Evolutionary conservation across 2,113 vertebrate species (phyloP).

Genomic region (Castor canadensis): DNA sequence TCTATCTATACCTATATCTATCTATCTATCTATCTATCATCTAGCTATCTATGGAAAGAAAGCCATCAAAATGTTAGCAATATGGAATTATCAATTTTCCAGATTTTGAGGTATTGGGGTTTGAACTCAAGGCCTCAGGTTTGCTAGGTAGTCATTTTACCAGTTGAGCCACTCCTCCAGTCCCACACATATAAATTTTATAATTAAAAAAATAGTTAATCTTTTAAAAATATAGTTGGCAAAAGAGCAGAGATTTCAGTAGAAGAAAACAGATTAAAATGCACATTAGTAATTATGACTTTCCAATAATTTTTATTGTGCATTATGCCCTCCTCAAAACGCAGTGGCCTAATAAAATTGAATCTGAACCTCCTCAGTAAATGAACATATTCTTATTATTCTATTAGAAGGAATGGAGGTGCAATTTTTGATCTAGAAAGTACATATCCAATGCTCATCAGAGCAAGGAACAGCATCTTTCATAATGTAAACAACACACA

Average conservation of each 20-base stretch:
- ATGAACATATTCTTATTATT: slow-evolving; percentile 1
- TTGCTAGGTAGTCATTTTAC: background rate
- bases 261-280: background rate
- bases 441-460: slow-evolving; percentile 19
- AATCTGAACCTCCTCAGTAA: background rate
- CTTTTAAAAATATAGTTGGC: background rate
- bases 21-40: too few relatives aligned
- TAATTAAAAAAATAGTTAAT: background rate
- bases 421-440: slow-evolving; percentile 24
- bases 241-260: background rate
- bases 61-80: background rate
- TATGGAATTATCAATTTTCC: background rate
- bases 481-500: slow-evolving; percentile 64
- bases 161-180: background rate
- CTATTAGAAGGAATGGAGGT: background rate
- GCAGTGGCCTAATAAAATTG: background rate
- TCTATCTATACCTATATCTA: too few relatives aligned
- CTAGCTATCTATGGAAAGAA: background rate
- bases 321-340: background rate
- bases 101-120: background rate
- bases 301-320: background rate
- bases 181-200: background rate
- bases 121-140: background rate
- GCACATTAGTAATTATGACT: background rate
- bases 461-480: slow-evolving; percentile 47